Base-by-base conservation (phyloP, 2,888 invertebrate genomes). In the Phengaris alcon region DNA sequence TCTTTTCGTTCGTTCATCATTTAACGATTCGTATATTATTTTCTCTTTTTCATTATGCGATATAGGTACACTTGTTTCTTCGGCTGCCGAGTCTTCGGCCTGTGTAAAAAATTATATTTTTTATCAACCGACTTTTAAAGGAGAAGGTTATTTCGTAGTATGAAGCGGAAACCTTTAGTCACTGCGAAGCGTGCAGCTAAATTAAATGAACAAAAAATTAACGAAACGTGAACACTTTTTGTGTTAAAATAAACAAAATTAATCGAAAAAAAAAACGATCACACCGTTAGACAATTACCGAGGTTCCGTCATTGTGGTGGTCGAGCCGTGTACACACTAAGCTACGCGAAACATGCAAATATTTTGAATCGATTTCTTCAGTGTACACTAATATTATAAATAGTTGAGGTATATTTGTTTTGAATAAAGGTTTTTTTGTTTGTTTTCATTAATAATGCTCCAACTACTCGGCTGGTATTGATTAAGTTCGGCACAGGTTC, bases 211-310 rank as follows among this genome's bases (percentile, higher is more conserved):
- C 51, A 72, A 72, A 72, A 72, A 72, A 35, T 54, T 72, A 52
- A 72, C 72, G 72, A 72, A 72, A 52, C 72, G 72, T 72, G 72
- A 52, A 51, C 72, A 52, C 22, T 72, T 72, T 72, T 72, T 72
- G 35, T 72, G 72, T 72, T 35, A 54, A 72, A 51, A 54, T 69
- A 68, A 75, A 69, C 55, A 75, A 55, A 74, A 69, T 69, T 69
- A 69, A 69, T 69, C 69, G 46, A 44, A 75, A 35, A 75, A 75
- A 68, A 22, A 57, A 69, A 70, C 70, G 70, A 75, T 75, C 68
- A 74, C 57, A 75, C 70, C 72, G 72, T 72, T 72, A 75, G 70
- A 75, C 75, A 75, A 68, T 74, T 68, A 68, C 74, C 7, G 12
- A 52, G 12, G 54, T 72, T 70, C 70, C 75, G 70, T 75, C 75